phyloP scores from a whole-genome alignment of 2,113 vertebrate species.

The Aptenodytes forsteri region DNA sequence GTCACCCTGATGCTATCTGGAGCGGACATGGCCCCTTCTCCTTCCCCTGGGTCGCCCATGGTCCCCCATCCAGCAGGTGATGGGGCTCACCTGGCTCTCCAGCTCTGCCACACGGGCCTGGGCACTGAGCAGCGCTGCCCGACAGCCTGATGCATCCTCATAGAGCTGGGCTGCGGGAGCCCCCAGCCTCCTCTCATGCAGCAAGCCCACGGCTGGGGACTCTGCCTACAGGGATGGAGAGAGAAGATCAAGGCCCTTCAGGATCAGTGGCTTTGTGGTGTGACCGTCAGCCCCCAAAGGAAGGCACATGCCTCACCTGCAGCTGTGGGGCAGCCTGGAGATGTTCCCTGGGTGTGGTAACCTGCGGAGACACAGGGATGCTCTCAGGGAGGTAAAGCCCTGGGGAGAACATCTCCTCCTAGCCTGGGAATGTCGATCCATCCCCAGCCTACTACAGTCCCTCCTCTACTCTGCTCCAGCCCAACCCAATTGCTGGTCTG shows the following conservation, averaged over 20 bases:
- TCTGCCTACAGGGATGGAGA: constrained; percentile 34
- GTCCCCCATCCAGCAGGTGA: no score
- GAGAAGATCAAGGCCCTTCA: not conserved
- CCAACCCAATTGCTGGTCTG: not conserved
- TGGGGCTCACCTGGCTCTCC: constrained; percentile 80
- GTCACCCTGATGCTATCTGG: not conserved
- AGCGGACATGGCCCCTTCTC: not conserved
- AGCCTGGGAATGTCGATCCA: not conserved
- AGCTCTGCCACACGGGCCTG: constrained; percentile 76
- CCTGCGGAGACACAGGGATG: not conserved
- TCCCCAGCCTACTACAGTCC: not conserved
- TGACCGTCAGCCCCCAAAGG: not conserved
- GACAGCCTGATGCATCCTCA: constrained; percentile 15
- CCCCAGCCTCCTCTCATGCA: constrained; percentile 32
- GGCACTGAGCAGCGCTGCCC: constrained; percentile 54
- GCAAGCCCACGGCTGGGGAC: constrained; percentile 29
- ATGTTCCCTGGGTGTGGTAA: not conserved
- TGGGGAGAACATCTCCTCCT: not conserved
- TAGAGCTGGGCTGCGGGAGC: constrained; percentile 20
- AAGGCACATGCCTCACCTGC: constrained; percentile 32
- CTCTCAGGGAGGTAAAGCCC: not conserved
- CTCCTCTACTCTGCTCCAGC: not conserved
- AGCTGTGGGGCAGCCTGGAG: constrained; percentile 68
- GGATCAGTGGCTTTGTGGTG: not conserved
- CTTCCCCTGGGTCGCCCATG: not conserved